Evolutionary conservation across 2,797 vertebrate genomes (phyloP).

Genomic region (Artibeus jamaicensis): DNA sequence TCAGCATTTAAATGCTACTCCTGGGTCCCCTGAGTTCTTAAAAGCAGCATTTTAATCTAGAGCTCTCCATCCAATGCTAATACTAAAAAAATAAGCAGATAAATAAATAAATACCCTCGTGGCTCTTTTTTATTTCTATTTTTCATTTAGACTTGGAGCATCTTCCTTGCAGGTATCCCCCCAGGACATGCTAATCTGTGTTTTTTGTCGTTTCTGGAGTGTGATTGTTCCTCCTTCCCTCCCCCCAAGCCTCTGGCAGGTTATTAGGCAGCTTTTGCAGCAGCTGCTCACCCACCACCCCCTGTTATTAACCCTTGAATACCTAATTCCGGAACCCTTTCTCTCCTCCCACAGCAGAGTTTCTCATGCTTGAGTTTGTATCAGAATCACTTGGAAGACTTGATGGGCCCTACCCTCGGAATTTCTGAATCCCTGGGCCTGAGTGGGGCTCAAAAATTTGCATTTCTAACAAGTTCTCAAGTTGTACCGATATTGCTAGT

Average conservation of each 20-base stretch:
- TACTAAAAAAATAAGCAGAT: slow-evolving; percentile 14
- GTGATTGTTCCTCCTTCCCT: neutral
- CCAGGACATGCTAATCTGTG: neutral
- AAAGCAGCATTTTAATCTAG: neutral
- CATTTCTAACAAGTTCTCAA: neutral
- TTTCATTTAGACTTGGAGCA: neutral
- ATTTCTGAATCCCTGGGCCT: neutral
- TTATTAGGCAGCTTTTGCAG: slow-evolving; percentile 29
- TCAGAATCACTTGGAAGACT: neutral
- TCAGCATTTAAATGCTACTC: neutral
- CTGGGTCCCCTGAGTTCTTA: slow-evolving; percentile 15
- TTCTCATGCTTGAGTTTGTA: neutral
- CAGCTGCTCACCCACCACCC: neutral
- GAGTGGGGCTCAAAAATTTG: neutral
- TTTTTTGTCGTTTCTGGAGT: neutral
- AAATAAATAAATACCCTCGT: slow-evolving; percentile 35
- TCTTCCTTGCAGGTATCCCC: neutral
- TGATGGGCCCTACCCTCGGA: neutral
- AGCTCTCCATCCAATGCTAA: neutral
- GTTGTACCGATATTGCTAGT: neutral
- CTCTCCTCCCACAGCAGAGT: neutral
- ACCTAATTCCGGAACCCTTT: neutral
- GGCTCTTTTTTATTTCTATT: slow-evolving; percentile 15
- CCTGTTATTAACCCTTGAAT: slow-evolving; percentile 50
- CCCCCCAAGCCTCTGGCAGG: slow-evolving; percentile 24